These are phyloP conservation scores for Apamea sordens DNA, from an alignment of 2,888 invertebrate genomes.

Conservation along the genomic window DNA sequence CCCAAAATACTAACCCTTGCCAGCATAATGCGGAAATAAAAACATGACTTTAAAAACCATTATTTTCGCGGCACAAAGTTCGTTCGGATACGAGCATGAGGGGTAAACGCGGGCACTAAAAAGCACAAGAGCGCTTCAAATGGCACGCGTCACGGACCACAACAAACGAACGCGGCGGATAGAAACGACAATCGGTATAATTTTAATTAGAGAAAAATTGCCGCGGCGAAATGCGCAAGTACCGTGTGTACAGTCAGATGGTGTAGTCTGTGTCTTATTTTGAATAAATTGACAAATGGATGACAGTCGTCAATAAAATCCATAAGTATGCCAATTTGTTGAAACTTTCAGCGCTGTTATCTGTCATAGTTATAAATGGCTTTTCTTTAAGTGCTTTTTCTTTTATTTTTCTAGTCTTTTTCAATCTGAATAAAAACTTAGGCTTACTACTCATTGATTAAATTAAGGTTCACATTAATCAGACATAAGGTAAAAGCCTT, in stretches of 20 bases:
- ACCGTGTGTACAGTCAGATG: constrained; percentile 71
- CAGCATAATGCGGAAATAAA: constrained; percentile 70
- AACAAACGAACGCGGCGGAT: constrained; percentile 86
- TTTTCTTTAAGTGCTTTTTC: constrained; percentile 18
- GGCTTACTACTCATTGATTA: constrained; percentile 1
- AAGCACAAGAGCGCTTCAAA: constrained; percentile 86
- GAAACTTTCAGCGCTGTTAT: constrained; percentile 5
- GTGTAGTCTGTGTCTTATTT: neutral
- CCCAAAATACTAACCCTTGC: constrained; percentile 73
- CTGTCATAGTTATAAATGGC: constrained; percentile 13
- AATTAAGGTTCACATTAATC: neutral
- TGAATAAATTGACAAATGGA: neutral
- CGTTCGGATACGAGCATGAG: constrained; percentile 75
- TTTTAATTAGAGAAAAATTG: constrained; percentile 90
- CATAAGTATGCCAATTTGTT: neutral
- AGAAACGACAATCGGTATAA: constrained; percentile 88
- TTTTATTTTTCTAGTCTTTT: neutral
- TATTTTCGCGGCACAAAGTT: constrained; percentile 77
- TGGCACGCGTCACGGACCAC: constrained; percentile 88
- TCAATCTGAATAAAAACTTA: neutral
- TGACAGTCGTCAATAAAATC: constrained; percentile 1
- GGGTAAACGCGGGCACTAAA: constrained; percentile 89
- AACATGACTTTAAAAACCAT: constrained; percentile 79
- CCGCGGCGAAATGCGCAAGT: constrained; percentile 84
- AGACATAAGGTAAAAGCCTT: neutral